Percentiles rank a stretch among this genome's conserved stretches.
Evolutionary conservation across 2,113 vertebrate genomes (phyloP).

Genomic region (Austrofundulus limnaeus): DNA sequence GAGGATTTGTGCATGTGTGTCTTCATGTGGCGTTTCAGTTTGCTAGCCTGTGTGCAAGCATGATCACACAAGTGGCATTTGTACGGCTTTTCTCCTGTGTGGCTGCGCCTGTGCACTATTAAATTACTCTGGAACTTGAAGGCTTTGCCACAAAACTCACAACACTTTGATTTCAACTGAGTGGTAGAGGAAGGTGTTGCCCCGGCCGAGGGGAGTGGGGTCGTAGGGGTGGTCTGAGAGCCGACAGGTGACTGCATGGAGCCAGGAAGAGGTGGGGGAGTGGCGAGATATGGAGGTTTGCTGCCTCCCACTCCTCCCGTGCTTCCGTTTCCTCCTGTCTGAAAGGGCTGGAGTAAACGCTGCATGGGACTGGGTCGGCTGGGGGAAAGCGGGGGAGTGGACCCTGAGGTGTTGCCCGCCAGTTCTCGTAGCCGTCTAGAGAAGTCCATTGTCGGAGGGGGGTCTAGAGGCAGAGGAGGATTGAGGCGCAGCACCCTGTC

Average conservation of each 20-base stretch:
- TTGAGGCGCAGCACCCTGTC: conserved; percentile 99
- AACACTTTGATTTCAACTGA: conserved; percentile 95
- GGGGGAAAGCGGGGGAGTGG: conserved; percentile 95
- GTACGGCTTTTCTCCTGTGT: conserved; percentile 99
- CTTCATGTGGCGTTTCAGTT: conserved; percentile 99
- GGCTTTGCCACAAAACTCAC: conserved; percentile 98
- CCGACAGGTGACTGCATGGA: conserved; percentile 93
- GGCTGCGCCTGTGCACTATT: conserved; percentile 97
- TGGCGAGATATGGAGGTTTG: conserved; percentile 96
- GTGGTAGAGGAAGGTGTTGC: conserved; percentile 72
- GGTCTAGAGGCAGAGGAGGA: conserved; percentile 97
- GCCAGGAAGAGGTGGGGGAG: conserved; percentile 93
- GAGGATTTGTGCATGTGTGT: conserved; percentile 99
- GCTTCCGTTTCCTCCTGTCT: conserved; percentile 83
- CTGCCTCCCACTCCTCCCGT: conserved; percentile 71
- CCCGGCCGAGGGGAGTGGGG: conserved; percentile 63
- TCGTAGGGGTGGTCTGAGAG: conserved; percentile 86
- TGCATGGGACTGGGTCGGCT: conserved; percentile 98
- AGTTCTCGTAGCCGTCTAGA: conserved; percentile 97
- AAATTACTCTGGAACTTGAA: conserved; percentile 99
- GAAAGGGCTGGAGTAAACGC: conserved; percentile 99
- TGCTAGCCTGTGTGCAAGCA: conserved; percentile 98
- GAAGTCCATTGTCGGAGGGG: conserved; percentile 99
- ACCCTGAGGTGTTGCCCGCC: conserved; percentile 94
- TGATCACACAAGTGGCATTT: conserved; percentile 99